phyloP scores from a whole-genome alignment of 2,113 vertebrate genomes.

The Carassius auratus region DNA sequence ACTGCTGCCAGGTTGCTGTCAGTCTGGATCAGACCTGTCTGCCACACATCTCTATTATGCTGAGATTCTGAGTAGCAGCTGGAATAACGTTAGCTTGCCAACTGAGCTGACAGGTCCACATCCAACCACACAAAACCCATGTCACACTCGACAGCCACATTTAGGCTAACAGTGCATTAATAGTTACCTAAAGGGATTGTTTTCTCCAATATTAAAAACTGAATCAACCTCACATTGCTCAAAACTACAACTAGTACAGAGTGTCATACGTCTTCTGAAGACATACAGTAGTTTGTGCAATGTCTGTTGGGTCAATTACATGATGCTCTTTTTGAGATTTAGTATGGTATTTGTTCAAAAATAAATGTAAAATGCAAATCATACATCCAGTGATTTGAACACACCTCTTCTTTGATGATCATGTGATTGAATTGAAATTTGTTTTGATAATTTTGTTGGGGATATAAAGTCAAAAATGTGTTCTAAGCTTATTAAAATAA shows the following conservation, averaged over 20 bases:
- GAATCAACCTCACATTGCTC: not conserved
- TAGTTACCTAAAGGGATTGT: not conserved
- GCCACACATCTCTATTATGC: slow-evolving; percentile 57
- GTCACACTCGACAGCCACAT: not conserved
- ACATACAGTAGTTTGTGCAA: not conserved
- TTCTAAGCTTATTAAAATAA: no score
- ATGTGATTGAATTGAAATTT: no score
- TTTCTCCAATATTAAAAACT: not conserved
- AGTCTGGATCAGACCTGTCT: slow-evolving; percentile 57
- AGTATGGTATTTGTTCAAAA: no score
- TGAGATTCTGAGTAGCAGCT: slow-evolving; percentile 31
- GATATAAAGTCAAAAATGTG: no score
- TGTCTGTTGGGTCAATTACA: no score
- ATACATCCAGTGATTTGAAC: no score
- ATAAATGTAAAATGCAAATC: no score
- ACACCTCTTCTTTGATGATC: no score
- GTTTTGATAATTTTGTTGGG: no score
- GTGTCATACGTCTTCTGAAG: not conserved
- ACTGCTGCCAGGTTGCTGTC: slow-evolving; percentile 62
- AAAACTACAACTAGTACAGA: not conserved
- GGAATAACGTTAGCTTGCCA: slow-evolving; percentile 57
- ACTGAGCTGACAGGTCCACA: slow-evolving; percentile 50
- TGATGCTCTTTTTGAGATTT: no score
- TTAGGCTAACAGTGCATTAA: not conserved
- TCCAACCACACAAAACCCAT: slow-evolving; percentile 54